Evolutionary conservation across 2,113 vertebrate species (phyloP), one percentile per base, ranked within the genome.

Genomic region (Menidia beryllina): DNA sequence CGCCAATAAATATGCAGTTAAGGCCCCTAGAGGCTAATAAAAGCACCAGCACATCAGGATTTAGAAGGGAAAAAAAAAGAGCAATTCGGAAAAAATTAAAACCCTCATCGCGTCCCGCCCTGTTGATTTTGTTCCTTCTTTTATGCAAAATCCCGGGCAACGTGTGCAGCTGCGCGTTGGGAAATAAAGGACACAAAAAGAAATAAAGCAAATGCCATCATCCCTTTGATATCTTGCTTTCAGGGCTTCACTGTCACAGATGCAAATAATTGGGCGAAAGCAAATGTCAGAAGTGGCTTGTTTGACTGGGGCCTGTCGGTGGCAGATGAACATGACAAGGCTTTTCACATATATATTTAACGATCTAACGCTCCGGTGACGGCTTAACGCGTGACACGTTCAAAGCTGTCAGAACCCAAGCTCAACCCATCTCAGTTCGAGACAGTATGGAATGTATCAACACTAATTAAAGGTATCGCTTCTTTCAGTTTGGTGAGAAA

Each of bases 231-330:
- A 30, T 75, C 25, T 60, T 17, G 30, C 30, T 34, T 34, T 34
- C 7, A 34, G 11, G 41, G 41, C 15, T 17, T 45, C 41, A 7
- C 41, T 45, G 41, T 6, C 10, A 19, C 41, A 45, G 41, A 45
- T 45, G 76, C 61, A 77, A 75, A 83, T 83, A 61, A 81, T 55
- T 77, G 73, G 60, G 67, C 43, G 27, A 71, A 85, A 72, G 70
- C 48, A 89, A 88, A 81, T 81, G 84, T 85, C 85, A 85, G 47
- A 56, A 41, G 49, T 24, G 36, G 24, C 50, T 52, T 72, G 66
- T 79, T 69, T 79, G 69, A 81, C 65, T 50, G 30, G 56, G 52
- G 34, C 64, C 36, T 47, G 41, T 61, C 43, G 12, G 63, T 12
- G 17, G 64, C 27, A 61, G 49, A 76, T 80, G 57, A 70, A 86